phyloP scores from a whole-genome alignment of 2,113 vertebrate genomes.

The Sturnus vulgaris region DNA sequence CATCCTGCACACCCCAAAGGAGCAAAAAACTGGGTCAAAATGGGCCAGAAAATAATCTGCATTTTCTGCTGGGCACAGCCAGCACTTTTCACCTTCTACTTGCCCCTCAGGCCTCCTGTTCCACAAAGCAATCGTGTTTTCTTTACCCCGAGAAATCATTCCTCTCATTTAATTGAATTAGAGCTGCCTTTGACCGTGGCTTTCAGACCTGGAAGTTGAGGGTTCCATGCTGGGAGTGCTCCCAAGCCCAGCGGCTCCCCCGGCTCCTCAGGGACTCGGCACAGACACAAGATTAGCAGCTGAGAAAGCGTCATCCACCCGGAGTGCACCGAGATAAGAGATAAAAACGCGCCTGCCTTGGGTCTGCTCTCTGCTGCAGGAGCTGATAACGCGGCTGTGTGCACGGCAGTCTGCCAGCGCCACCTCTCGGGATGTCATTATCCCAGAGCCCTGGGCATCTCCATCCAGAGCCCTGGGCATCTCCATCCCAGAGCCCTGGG shows the following conservation, averaged over 20 bases:
- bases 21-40: neutral
- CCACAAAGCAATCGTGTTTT: neutral
- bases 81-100: neutral
- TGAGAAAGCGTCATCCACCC: conserved; percentile 33
- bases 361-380: neutral
- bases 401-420: conserved; percentile 29
- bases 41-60: neutral
- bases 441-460: rapidly evolving
- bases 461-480: rapidly evolving
- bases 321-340: conserved; percentile 44
- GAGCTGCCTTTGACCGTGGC: neutral
- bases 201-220: conserved; percentile 4
- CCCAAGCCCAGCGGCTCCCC: conserved; percentile 26
- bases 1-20: neutral
- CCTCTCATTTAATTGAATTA: neutral
- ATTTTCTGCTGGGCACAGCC: neutral
- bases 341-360: neutral
- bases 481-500: neutral
- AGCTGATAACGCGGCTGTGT: neutral
- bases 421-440: conserved; percentile 49
- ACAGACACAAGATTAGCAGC: conserved; percentile 23
- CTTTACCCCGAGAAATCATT: neutral
- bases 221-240: neutral
- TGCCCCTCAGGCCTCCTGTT: rapidly evolving
- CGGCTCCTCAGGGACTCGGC: conserved; percentile 3